Evolutionary conservation across 2,797 vertebrate genomes (phyloP), one percentile per base, ranked within the genome.

Genomic region (Phrynocephalus vlangalii): DNA sequence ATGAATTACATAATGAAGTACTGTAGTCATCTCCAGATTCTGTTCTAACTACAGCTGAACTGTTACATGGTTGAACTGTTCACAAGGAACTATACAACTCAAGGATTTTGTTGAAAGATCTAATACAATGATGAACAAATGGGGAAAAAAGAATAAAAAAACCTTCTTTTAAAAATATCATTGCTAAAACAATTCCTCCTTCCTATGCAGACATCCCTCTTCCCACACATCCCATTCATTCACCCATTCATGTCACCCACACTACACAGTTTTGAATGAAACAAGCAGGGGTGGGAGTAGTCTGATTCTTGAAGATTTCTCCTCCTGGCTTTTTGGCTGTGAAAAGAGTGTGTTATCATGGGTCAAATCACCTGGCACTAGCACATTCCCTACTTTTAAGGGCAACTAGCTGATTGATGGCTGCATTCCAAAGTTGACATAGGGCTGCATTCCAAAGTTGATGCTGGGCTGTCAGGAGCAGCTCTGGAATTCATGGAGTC

Each of bases 31-130:
- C 60, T 16, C 60, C 60, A 2, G 16, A 68, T 26, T 26, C 6
- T 68, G 5, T 68, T 68, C 67, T 68, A 68, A 68, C 15, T 6
- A 68, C 7, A 92, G 85, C 89, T 56, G 56, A 3, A 72, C 63
- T 87, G 8, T 63, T 16, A 20, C 60, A 63, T 76, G n/a, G 6
- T 82, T 70, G 84, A 38, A 88, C 15, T 87, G 84, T 3, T 91
- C 79, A 44, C 79, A 63, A 63, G 8, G 15, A 63, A 63, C 60
- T 63, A 16, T 63, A 16, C 60, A 63, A 20, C 60, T 56, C 52
- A 56, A 56, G 52, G 9, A 56, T 56, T 56, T 56, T 56, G 52
- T 56, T 56, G 10, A 56, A 56, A 7, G 52, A 56, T 56, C 52
- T 56, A 10, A 56, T 10, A 56, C 52, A 6, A 56, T 56, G 52